Evolutionary conservation across 1,140 invertebrate genomes (phyloP), one percentile per base, ranked within the genome.

Genomic region (Luehdorfia chinensis): DNA sequence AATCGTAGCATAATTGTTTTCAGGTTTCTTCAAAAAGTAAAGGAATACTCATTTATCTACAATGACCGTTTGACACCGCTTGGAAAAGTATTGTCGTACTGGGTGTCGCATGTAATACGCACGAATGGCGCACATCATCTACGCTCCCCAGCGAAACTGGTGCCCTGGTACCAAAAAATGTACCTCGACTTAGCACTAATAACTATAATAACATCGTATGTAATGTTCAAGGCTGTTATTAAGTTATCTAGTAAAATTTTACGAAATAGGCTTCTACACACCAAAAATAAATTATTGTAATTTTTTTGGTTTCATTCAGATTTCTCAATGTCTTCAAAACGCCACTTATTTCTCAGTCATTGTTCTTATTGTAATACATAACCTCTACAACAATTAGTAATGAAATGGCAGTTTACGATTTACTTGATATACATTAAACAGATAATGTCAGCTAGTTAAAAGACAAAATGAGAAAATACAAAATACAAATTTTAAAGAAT

Each of bases 261-360:
- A 11, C n/a, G 23, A 4, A 16, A 9, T 14, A 43, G 14, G 6
- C 30, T 18, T 16, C n/a, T 2, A 15, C 13, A 4, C 3, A 16
- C n/a, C 11, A 43, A 43, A 43, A 23, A 43, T 9, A 43, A 43
- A 30, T 16, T 43, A 31, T 12, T 31, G 30, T 31, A 31, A 31
- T 2, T 13, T 11, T 2, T 31, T 1, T 12, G 6, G 30, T 12
- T 31, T 27, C 11, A 27, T 27, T 27, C 8, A 27, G 19, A 21
- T 7, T 21, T 4, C 7, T 4, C 7, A 4, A 4, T 8, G n/a
- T 23, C 1, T 23, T 23, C 21, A 23, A 23, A 2, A 6, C 5
- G 5, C 21, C 21, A 23, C 1, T 23, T 21, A 23, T 23, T 23
- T 23, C 5, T 23, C 5, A 23, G n/a, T 2, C 21, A 23, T 6